Base-by-base conservation (phyloP, 2,113 vertebrate genomes). In the Tragelaphus scriptus region DNA sequence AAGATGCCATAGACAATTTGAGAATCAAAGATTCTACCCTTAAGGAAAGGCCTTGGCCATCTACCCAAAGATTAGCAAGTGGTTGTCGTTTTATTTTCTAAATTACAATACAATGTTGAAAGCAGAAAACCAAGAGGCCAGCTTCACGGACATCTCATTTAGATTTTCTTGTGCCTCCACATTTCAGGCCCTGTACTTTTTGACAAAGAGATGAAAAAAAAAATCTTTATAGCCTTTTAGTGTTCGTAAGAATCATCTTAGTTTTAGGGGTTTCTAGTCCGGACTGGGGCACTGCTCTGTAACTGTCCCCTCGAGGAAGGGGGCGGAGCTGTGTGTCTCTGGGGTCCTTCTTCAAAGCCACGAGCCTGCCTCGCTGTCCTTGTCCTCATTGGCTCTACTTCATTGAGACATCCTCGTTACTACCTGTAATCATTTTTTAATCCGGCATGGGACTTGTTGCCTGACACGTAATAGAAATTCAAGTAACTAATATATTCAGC, bases 81-180 rank as follows among this genome's bases (percentile, higher is more conserved):
- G 44, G 55, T 47, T 84, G 32, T 56, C 7, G 8, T 68, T 96
- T 86, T 51, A 51, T 80, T 19, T 30, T 94, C 28, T 65, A 92
- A 87, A 65, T 56, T 90, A 95, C 36, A 56, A 63, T 68, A 88
- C 92, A 96, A 56, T 80, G 17, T 82, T 89, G 25, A 79, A 68
- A 85, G 56, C 40, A 80, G 10, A n/a, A 82, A 51, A 36, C 51
- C 36, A 25, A 4, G 71, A 63, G 88, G 30, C 58, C 59, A 40
- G 2, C 49, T 55, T 88, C 55, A 53, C 4, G 0, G 28, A 44
- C 58, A 3, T 17, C 32, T 51, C 40, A 26, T 44, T 87, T 56
- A 10, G 7, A n/a, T n/a, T 44, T 63, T 44, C 3, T 56, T 40
- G 8, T 10, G 26, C 14, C 40, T 65, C 8, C 21, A 2, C 14